Base-by-base conservation (phyloP, 2,888 invertebrate genomes). In the Oeneis ivallda region DNA sequence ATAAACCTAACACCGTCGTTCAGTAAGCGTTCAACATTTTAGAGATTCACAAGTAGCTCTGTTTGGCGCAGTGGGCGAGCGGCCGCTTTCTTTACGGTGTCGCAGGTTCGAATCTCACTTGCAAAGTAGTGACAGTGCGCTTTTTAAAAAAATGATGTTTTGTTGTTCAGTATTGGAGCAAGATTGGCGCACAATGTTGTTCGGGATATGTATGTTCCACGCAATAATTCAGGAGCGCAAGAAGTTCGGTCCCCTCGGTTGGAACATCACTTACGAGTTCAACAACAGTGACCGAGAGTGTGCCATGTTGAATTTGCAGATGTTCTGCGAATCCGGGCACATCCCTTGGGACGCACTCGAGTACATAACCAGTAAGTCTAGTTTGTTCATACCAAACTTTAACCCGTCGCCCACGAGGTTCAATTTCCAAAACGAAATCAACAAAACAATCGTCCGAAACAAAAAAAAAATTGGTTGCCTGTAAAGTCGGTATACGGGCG, bases 211-310 rank as follows among this genome's bases (percentile, higher is more conserved):
- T 80, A 97, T 98, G 93, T 98, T 98, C 83, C 98, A 98, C 85
- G 98, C 96, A 0, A 94, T 98, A 34, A 94, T 98, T n/a, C 96
- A 98, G 82, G 98, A 98, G 81, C 93, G 98, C 52, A 95, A 97
- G 73, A 98, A 98, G 81, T 98, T 98, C 82, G 98, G 98, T 0
- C 96, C 98, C 0, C 83, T 94, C 1, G 98, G 98, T 0, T 98
- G 98, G 98, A 98, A 98, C 83, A 98, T 98, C 68, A 93, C 95
- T 0, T 98, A 98, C 78, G 98, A 98, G 79, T 98, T 98, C 82
- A 98, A 96, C 81, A 97, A 98, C 79, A 97, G 96, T 75, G 98
- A 98, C 83, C 93, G 98, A 47, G 96, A 97, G 73, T 98, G 98
- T 81, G 97, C 97, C 1, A 93, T 97, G 72, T 93, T 95, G 72